phyloP scores from a whole-genome alignment of 2,797 vertebrate species.

The Ceryle rudis region DNA sequence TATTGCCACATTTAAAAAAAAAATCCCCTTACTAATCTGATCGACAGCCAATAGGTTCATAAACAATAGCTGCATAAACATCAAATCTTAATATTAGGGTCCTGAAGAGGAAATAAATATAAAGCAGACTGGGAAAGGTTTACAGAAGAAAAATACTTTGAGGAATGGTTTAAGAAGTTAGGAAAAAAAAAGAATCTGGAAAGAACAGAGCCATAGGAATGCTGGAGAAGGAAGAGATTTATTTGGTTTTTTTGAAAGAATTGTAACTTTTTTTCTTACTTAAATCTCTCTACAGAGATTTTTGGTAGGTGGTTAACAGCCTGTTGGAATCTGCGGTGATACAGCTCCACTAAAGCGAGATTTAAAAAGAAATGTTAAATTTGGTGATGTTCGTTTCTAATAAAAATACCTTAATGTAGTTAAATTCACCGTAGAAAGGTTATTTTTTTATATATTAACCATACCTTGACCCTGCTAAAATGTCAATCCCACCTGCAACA shows the following conservation, averaged over 20 bases:
- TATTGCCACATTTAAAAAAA: neutral
- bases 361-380: no score
- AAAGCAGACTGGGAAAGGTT: conserved; percentile 58
- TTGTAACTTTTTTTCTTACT: neutral
- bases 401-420: neutral
- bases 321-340: neutral
- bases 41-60: neutral
- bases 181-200: neutral
- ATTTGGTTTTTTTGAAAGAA: neutral
- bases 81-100: conserved; percentile 54
- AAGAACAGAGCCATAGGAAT: neutral
- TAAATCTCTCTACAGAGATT: neutral
- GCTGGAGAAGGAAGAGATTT: neutral
- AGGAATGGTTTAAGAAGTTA: neutral
- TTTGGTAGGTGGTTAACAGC: neutral
- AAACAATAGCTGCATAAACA: neutral
- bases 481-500: neutral
- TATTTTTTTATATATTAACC: neutral
- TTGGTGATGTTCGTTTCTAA: neutral
- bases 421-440: neutral
- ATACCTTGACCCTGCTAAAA: neutral
- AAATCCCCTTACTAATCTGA: no score
- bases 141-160: conserved; percentile 15
- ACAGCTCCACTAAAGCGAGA: no score
- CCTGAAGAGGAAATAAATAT: conserved; percentile 86